Base-by-base conservation (phyloP, 2,888 invertebrate species). In the Monoplex corrugatus region DNA sequence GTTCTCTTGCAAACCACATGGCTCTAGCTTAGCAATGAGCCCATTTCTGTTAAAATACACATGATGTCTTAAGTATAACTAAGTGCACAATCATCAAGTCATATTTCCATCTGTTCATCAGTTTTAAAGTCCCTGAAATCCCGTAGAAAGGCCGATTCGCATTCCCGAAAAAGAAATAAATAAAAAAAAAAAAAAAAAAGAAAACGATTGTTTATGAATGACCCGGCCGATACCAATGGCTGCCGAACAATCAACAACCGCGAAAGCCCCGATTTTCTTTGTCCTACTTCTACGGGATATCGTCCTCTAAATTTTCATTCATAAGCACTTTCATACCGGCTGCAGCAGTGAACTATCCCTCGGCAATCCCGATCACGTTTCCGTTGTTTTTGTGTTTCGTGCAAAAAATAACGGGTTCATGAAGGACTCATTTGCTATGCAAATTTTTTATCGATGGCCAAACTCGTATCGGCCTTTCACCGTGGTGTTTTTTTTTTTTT, bases 391-490 rank as follows among this genome's bases (percentile, higher is more conserved):
- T 89, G 86, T 87, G 86, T 84, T 87, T 78, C 72, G 82, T 28
- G 87, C 82, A 72, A 84, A 86, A 86, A 35, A 68, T 38, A 75
- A 50, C 68, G 86, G 87, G 90, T 90, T 89, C 89, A 89, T 23
- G 85, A 87, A 86, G 89, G 90, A 90, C 89, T 92, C 92, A 92
- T 92, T 92, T 92, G 89, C 92, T 92, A 92, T 92, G 92, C 92
- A 91, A 92, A 92, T 92, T 91, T 90, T 92, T 91, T 91, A 91
- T 90, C 89, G 85, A 83, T 87, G 78, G 86, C 88, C 68, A 75
- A 88, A 40, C 78, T 78, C 78, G 84, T 75, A 85, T 85, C 84
- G 85, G 88, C 84, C 85, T 44, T 40, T 75, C 50, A n/a, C 50
- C 87, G 78, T 50, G 84, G 84, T 44, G 43, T 75, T 40, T 43